phyloP scores from a whole-genome alignment of 2,113 vertebrate species.

The Dolichotis patagonum region DNA sequence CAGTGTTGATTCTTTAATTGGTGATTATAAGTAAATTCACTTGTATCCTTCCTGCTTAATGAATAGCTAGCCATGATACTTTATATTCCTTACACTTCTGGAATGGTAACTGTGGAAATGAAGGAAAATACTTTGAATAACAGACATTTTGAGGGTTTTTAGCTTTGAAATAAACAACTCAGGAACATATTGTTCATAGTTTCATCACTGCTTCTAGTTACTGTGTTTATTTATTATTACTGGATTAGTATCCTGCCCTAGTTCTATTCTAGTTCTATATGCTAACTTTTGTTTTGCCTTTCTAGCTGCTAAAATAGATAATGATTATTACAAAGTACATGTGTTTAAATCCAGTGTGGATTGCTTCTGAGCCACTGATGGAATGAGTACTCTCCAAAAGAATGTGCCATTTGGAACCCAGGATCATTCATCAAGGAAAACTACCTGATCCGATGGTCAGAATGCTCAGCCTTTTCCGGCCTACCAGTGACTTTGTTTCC shows the following conservation, averaged over 20 bases:
- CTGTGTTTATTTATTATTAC: neutral
- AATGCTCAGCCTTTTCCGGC: neutral
- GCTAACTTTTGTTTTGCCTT: conserved; percentile 76
- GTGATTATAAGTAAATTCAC: neutral
- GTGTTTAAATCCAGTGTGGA: conserved; percentile 43
- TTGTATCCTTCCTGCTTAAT: neutral
- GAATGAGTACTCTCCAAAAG: conserved; percentile 41
- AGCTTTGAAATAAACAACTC: neutral
- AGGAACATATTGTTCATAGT: neutral
- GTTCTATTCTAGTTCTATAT: neutral
- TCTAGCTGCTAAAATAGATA: conserved; percentile 73
- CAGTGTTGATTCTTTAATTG: neutral
- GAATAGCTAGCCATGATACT: neutral
- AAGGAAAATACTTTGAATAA: neutral
- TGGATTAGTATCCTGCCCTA: neutral
- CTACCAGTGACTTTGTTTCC: neutral
- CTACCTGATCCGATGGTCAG: conserved; percentile 49
- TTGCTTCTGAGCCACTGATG: conserved; percentile 44
- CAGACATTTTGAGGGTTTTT: conserved; percentile 2
- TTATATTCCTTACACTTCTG: neutral
- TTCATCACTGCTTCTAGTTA: neutral
- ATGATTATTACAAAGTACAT: conserved; percentile 51
- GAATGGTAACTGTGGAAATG: neutral
- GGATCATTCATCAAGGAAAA: conserved; percentile 56
- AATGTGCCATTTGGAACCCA: conserved; percentile 58